phyloP scores from a whole-genome alignment of 1,140 invertebrate genomes.

The Drosophila kanapiae region DNA sequence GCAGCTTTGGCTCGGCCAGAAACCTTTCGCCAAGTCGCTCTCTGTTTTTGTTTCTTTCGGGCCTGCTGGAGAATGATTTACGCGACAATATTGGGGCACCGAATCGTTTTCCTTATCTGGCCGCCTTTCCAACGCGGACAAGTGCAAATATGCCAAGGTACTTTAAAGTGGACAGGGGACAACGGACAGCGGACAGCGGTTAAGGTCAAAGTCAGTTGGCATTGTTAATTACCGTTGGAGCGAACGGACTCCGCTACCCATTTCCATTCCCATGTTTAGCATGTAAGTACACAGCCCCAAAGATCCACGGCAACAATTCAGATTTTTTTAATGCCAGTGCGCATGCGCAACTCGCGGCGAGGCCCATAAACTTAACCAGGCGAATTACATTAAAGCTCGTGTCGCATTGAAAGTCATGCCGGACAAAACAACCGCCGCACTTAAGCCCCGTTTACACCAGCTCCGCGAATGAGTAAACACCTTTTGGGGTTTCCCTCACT shows the following conservation, averaged over 20 bases:
- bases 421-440: neutral
- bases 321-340: constrained; percentile 38
- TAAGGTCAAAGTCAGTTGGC: constrained; percentile 81
- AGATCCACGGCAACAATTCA: constrained; percentile 24
- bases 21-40: constrained; percentile 68
- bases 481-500: constrained; percentile 31
- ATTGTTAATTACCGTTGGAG: constrained; percentile 74
- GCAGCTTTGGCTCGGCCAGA: constrained; percentile 44
- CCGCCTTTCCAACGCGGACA: constrained; percentile 47
- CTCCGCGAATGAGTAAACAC: constrained; percentile 26
- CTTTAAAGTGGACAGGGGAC: constrained; percentile 19
- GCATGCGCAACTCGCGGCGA: constrained; percentile 57
- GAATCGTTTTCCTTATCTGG: constrained; percentile 53
- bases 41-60: neutral
- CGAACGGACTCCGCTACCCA: constrained; percentile 47
- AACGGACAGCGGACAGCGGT: constrained; percentile 51
- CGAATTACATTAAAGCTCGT: constrained; percentile 58
- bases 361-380: constrained; percentile 49
- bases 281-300: constrained; percentile 39
- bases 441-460: constrained; percentile 27
- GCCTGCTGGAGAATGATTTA: constrained; percentile 64
- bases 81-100: constrained; percentile 53
- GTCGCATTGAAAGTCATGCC: constrained; percentile 50
- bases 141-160: constrained; percentile 58
- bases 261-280: constrained; percentile 65